Evolutionary conservation across 2,888 invertebrate species (phyloP), one percentile per base, ranked within the genome.

Genomic region (Conus canariensis): DNA sequence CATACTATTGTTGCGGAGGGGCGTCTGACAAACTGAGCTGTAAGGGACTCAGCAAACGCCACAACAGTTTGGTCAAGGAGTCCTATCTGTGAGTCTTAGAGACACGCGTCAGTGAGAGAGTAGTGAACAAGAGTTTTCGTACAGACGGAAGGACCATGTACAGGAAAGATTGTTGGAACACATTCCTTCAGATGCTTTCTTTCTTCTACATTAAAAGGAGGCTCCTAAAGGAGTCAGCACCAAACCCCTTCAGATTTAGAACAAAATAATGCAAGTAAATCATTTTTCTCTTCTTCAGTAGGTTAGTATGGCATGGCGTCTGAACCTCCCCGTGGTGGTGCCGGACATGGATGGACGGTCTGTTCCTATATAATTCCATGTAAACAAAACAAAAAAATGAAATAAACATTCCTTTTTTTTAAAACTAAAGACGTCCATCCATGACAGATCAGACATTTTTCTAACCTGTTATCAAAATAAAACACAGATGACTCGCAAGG

Each of bases 1-100:
- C 88, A 22, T 91, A 91, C 58, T 59, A 58, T 25, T 77, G 74
- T 77, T 74, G 30, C 3, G 59, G 56, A 87, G 25, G 56, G 80
- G 25, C 14, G 16, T 30, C 16, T 58, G 67, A 90, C 64, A 90
- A 90, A 82, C 25, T 77, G 25, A 86, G 90, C n/a, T 86, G 77
- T 59, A 90, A 90, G 59, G 90, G 90, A 30, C 64, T 90, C 8
- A 86, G 56, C 59, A 86, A 90, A 77, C 30, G 45, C 4, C 59
- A 58, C n/a, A 88, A 64, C 60, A 10, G 60, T 64, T 64, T 64
- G 16, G 16, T 16, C 12, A 64, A 16, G 9, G 60, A 64, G 12
- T 14, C 10, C 60, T 64, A 64, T 16, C 60, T 64, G 60, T 2
- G 60, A 14, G 77, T 90, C 25, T 56, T 90, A 22, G 10, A 60